Evolutionary conservation across 35 echinoderm and acorn worm genomes (phyloP), one percentile per base, ranked within the genome.

Genomic region (Hemicentrotus pulcherrimus): DNA sequence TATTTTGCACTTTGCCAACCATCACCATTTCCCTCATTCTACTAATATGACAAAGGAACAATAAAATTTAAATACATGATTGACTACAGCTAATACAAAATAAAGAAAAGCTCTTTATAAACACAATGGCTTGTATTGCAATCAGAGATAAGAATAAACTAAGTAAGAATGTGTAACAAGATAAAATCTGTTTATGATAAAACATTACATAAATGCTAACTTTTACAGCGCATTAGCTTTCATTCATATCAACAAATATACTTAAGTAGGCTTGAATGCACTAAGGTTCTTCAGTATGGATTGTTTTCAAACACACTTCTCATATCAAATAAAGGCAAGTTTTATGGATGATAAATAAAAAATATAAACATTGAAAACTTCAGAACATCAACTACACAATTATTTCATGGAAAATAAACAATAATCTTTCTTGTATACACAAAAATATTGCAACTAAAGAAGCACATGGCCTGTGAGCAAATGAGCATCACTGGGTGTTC

Each of bases 301-400:
- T 28, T 78, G 65, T 22, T 28, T 78, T 78, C 65, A 78, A 78
- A 78, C 65, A 78, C 65, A 78, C 65, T 78, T 78, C 65, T 78
- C 65, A 78, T 78, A 78, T 78, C 19, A 78, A 78, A 78, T 78
- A 78, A 78, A 78, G 65, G 65, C 65, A 78, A 78, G 65, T 78
- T 78, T 28, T 78, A 78, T 78, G 65, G 65, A 78, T 78, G 22
- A 78, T 78, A 78, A 78, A 78, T 78, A 78, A 78, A 78, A 55
- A 55, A 78, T 16, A n/a, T n/a, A 78, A 78, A 78, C 19, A 78
- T n/a, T 78, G 65, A 78, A 78, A 78, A 22, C 24, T n/a, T 78
- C 65, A 78, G 19, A n/a, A 78, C 8, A 78, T n/a, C 24, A 28
- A 78, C 65, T 78, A 78, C 28, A 78, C 19, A 78, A 78, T 30